Evolutionary conservation across 2,888 invertebrate genomes (phyloP).

Genomic region (Sesia bembeciformis): DNA sequence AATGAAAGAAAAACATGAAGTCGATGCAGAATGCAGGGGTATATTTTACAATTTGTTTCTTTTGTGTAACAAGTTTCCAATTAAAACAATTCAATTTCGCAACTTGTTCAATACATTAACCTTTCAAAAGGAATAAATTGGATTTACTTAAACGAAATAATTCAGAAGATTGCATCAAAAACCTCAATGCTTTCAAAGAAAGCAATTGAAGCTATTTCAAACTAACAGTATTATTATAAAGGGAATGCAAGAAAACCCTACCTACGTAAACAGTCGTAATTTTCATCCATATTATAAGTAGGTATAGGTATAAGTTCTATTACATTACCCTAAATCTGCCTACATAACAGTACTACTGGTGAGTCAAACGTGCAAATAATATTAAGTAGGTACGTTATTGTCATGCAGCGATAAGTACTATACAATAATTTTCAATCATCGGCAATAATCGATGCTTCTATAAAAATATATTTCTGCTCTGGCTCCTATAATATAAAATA

Average conservation of each 20-base stretch:
- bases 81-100: conserved; percentile 38
- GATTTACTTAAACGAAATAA: background rate
- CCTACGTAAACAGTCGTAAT: background rate
- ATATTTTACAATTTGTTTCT: too few relatives aligned
- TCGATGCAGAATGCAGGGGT: too few relatives aligned
- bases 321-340: conserved; percentile 11
- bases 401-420: conserved; percentile 54
- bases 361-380: conserved; percentile 42
- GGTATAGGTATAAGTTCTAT: conserved; percentile 5
- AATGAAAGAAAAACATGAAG: too few relatives aligned
- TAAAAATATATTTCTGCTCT: conserved; percentile 30
- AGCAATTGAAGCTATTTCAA: background rate
- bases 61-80: background rate
- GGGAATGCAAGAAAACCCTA: background rate
- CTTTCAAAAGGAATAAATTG: background rate
- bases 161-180: background rate
- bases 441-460: conserved; percentile 50
- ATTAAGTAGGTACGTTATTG: conserved; percentile 30
- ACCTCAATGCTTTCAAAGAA: conserved; percentile 1
- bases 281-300: background rate
- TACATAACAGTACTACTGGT: conserved; percentile 32
- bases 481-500: conserved; percentile 39
- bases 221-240: background rate
- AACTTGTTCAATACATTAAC: conserved; percentile 4
- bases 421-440: conserved; percentile 40